A percentile compares a stretch with the other conserved stretches of the same genome.
These are phyloP conservation scores for Hirtodrosophila cameraria DNA, from an alignment of 2,888 invertebrate genomes.

Conservation along the genomic window DNA sequence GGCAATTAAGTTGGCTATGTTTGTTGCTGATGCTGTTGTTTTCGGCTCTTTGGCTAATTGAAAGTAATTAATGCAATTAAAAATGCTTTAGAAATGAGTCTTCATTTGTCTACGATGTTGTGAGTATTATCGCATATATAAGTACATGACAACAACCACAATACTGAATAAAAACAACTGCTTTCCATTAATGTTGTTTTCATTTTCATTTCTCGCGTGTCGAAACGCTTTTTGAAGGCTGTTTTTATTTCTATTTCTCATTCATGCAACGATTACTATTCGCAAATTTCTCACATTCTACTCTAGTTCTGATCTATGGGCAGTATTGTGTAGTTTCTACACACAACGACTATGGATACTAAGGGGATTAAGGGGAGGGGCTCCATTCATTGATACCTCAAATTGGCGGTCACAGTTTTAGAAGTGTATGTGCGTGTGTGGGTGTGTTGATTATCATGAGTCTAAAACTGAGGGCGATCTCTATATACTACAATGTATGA, in stretches of 20 bases:
- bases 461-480: constrained; percentile 29
- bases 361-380: neutral
- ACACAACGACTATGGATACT: neutral
- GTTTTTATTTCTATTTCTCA: constrained; percentile 29
- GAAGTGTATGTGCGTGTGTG: neutral
- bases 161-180: constrained; percentile 6
- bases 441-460: constrained; percentile 10
- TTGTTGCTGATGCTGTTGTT: constrained; percentile 19
- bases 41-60: constrained; percentile 63
- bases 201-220: constrained; percentile 67
- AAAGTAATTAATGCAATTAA: constrained; percentile 75
- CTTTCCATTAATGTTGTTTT: constrained; percentile 56
- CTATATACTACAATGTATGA: neutral
- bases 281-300: constrained; percentile 5
- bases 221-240: constrained; percentile 43
- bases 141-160: neutral
- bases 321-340: neutral
- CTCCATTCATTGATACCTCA: constrained; percentile 64
- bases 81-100: constrained; percentile 45
- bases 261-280: constrained; percentile 29
- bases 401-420: constrained; percentile 58
- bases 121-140: constrained; percentile 3
- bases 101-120: neutral
- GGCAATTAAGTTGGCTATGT: constrained; percentile 34
- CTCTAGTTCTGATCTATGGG: constrained; percentile 5